Evolutionary conservation across 2,113 vertebrate genomes (phyloP).

Genomic region (Nestor notabilis): DNA sequence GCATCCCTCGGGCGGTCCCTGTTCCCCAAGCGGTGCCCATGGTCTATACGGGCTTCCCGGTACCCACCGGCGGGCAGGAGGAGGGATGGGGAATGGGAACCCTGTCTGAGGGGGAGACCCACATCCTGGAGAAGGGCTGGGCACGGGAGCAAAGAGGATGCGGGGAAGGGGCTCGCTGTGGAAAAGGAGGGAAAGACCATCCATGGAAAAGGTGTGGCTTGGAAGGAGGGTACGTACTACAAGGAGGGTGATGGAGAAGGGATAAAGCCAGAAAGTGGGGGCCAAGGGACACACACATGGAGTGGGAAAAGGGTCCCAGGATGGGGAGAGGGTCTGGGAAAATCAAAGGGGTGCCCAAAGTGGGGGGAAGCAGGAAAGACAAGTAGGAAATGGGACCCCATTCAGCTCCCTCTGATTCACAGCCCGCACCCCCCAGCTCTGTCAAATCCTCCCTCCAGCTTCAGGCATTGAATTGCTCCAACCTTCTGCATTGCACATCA

Average conservation of each 20-base stretch:
- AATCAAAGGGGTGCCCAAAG: too few relatives aligned
- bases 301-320: neutral
- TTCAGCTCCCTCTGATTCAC: too few relatives aligned
- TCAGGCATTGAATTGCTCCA: neutral
- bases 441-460: neutral
- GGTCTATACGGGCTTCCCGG: neutral
- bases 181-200: neutral
- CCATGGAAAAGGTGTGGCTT: accelerated
- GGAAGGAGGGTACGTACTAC: too few relatives aligned
- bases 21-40: accelerated
- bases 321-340: neutral
- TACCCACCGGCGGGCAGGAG: neutral
- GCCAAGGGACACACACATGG: neutral
- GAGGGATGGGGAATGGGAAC: too few relatives aligned
- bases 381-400: too few relatives aligned
- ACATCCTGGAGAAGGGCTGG: accelerated
- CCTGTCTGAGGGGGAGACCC: too few relatives aligned
- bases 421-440: too few relatives aligned
- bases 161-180: too few relatives aligned
- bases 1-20: neutral
- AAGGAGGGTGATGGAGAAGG: neutral
- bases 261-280: neutral
- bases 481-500: neutral
- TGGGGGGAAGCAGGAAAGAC: too few relatives aligned
- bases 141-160: neutral